These are phyloP conservation scores for Solenodon paradoxus DNA, from an alignment of 2,113 vertebrate species.

Conservation along the genomic window DNA sequence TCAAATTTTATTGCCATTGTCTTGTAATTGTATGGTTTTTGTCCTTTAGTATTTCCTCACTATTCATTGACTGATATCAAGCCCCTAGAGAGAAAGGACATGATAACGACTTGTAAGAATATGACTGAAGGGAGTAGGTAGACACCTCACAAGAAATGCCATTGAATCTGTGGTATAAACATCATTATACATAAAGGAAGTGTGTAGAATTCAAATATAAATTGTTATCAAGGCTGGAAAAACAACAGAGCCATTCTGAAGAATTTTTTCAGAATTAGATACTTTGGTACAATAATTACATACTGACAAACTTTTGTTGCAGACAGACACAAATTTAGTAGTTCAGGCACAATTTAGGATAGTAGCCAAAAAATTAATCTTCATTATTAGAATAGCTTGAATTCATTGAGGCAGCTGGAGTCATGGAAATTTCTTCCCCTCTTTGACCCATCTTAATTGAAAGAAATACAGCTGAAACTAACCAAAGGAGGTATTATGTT, in stretches of 20 bases:
- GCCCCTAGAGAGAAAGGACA: neutral
- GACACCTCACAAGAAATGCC: neutral
- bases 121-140: neutral
- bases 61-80: neutral
- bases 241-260: neutral
- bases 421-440: too few relatives aligned
- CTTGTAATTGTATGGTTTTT: conserved; percentile 6
- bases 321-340: neutral
- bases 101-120: neutral
- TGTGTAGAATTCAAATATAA: neutral
- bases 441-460: too few relatives aligned
- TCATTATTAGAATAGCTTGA: neutral
- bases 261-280: neutral
- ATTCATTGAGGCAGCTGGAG: too few relatives aligned
- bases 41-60: neutral
- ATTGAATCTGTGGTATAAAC: conserved; percentile 4
- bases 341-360: conserved; percentile 10
- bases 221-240: neutral
- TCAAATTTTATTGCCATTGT: conserved; percentile 4
- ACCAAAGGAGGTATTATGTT: too few relatives aligned
- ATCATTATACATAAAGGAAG: neutral
- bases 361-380: neutral
- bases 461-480: too few relatives aligned
- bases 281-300: too few relatives aligned
- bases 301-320: neutral